These are phyloP conservation scores for Malacoctenus gilli DNA, from an alignment of 2,797 vertebrate species.

Conservation along the genomic window DNA sequence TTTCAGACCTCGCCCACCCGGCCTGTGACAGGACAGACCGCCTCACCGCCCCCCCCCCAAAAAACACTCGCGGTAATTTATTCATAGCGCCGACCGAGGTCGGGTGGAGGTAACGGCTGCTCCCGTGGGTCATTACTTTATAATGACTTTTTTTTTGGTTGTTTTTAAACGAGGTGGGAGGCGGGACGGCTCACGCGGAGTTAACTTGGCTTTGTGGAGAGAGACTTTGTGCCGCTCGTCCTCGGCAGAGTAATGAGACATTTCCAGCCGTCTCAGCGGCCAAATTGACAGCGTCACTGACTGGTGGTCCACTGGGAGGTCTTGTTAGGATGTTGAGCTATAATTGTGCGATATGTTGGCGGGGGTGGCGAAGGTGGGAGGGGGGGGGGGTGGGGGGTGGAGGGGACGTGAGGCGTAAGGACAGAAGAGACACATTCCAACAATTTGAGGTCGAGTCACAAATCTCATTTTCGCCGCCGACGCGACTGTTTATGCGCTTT, in stretches of 20 bases:
- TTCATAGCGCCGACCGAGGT: slow-evolving; percentile 44
- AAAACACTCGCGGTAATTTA: slow-evolving; percentile 52
- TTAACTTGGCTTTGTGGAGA: slow-evolving; percentile 32
- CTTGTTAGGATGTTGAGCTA: slow-evolving; percentile 74
- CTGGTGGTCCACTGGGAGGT: slow-evolving; percentile 62
- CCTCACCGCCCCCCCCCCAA: slow-evolving; percentile 10
- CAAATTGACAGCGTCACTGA: slow-evolving; percentile 72
- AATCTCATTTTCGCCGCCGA: too few relatives aligned
- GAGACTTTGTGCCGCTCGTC: slow-evolving; percentile 45
- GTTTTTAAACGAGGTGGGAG: background rate
- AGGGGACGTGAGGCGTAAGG: slow-evolving; percentile 45
- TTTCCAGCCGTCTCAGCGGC: slow-evolving; percentile 59
- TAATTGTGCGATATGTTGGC: slow-evolving; percentile 70
- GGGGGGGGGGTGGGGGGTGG: too few relatives aligned
- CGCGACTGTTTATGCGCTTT: too few relatives aligned
- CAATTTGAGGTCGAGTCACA: slow-evolving; percentile 1
- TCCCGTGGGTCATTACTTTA: slow-evolving; percentile 50
- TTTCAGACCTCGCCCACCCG: slow-evolving; percentile 1
- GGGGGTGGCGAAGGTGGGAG: too few relatives aligned
- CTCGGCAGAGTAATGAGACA: slow-evolving; percentile 72
- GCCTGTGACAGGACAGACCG: slow-evolving; percentile 14
- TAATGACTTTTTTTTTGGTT: slow-evolving; percentile 59
- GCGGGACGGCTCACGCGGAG: slow-evolving; percentile 39
- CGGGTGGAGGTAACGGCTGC: slow-evolving; percentile 46
- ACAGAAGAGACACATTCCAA: slow-evolving; percentile 30